phyloP scores from a whole-genome alignment of 2,113 vertebrate species.

The Collichthys lucidus region DNA sequence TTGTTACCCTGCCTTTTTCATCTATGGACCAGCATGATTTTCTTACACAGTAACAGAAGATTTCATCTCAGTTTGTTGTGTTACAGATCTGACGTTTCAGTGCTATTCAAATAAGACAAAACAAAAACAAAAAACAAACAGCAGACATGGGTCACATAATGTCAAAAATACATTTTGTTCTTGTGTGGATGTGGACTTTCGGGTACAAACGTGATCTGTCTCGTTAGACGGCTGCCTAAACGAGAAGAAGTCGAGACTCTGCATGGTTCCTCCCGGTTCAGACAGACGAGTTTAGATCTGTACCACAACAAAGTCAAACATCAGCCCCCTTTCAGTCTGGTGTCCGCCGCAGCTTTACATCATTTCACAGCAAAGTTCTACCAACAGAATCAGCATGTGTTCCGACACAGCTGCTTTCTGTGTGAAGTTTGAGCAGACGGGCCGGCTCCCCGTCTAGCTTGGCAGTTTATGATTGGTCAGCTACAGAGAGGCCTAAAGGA shows the following conservation, averaged over 20 bases:
- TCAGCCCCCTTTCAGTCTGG: neutral
- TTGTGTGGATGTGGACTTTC: constrained; percentile 16
- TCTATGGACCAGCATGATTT: constrained; percentile 8
- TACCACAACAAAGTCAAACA: constrained; percentile 44
- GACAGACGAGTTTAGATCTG: constrained; percentile 24
- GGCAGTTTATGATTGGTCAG: constrained; percentile 63
- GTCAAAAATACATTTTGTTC: constrained; percentile 54
- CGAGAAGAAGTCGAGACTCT: constrained; percentile 12
- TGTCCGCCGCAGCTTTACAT: constrained; percentile 11
- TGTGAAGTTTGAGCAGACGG: constrained; percentile 30
- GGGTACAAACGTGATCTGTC: neutral
- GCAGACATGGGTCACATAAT: neutral
- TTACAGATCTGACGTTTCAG: constrained; percentile 41
- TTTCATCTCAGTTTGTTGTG: constrained; percentile 19
- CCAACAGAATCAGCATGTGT: constrained; percentile 9
- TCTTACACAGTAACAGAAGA: constrained; percentile 12
- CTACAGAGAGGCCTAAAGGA: constrained; percentile 56
- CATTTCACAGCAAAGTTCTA: constrained; percentile 39
- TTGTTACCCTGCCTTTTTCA: neutral
- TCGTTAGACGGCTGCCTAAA: constrained; percentile 16
- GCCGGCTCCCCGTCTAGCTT: constrained; percentile 15
- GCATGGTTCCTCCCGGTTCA: constrained; percentile 3
- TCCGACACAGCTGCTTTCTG: constrained; percentile 23
- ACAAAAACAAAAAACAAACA: neutral
- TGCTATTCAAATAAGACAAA: constrained; percentile 21